Percentiles rank a stretch among this genome's conserved stretches.
phyloP scores from a whole-genome alignment of 2,888 invertebrate species.

The Diaphora mendica region DNA sequence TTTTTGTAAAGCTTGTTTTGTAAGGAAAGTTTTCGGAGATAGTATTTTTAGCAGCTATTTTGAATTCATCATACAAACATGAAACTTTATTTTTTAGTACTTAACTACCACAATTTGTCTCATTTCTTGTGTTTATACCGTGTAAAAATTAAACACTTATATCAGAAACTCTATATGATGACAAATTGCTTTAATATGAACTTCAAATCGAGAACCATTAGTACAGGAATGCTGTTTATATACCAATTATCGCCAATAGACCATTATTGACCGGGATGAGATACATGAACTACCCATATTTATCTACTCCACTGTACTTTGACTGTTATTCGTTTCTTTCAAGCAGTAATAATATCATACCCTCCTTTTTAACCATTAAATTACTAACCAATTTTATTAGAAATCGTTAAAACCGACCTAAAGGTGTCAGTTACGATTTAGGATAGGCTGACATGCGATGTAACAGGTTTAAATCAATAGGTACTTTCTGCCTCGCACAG shows the following conservation, averaged over 20 bases:
- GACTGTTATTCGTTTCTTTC: neutral
- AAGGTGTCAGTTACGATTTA: neutral
- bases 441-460: neutral
- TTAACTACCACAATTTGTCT: neutral
- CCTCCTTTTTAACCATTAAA: neutral
- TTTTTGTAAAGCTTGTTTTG: neutral
- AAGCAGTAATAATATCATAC: neutral
- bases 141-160: neutral
- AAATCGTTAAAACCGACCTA: neutral
- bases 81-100: neutral
- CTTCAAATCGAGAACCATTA: conserved; percentile 11
- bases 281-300: conserved; percentile 11
- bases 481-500: no score
- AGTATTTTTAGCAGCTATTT: no score
- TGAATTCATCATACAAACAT: neutral
- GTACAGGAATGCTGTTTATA: neutral
- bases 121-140: neutral
- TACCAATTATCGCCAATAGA: conserved; percentile 11
- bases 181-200: neutral
- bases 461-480: neutral
- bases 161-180: neutral
- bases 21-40: no score
- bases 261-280: conserved; percentile 17
- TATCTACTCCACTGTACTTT: neutral
- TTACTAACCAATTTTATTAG: neutral